Base-by-base conservation (phyloP, 2,888 invertebrate genomes). In the Tenthredo livida region DNA sequence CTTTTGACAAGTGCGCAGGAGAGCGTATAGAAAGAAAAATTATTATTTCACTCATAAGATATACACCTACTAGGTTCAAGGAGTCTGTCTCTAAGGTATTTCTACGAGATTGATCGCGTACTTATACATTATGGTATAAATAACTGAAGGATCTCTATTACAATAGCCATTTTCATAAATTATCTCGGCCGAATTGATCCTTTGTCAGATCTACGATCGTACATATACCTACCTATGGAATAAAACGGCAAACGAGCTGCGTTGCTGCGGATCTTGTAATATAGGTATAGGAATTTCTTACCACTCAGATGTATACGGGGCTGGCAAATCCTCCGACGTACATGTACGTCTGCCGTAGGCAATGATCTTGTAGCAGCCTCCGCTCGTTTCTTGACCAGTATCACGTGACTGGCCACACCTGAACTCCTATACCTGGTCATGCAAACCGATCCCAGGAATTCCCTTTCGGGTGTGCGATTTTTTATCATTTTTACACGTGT, bases 371-470 rank as follows among this genome's bases (percentile, higher is more conserved):
- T 54, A 54, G 54, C 77, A 40, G 40, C 72, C 72, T 43, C 40
- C 21, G 40, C 72, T 72, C 21, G n/a, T 21, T 72, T 40, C 67
- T 85, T 88, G 88, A 87, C 87, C 88, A 89, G 90, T 90, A 90
- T 90, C 90, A 89, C 86, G 87, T 85, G 87, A 89, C 90, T 89
- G 88, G 85, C 89, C 90, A 90, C 90, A 89, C 89, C 89, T 90
- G 89, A 85, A 43, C n/a, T 73, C 12, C n/a, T 73, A 21, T 67
- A 67, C 33, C 67, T 67, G 33, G 33, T 33, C 72, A 10, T 73
- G 72, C 21, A 73, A 73, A 43, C 72, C 17, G 72, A 40, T n/a
- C 21, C 6, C 43, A 40, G 72, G 21, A 73, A 73, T 73, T 73
- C 43, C 37, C 72, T 43, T 73, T 73, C 72, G 72, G 72, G 72